Conservation (phyloP, 2,113 vertebrate genomes). For the Rhizomys pruinosus region DNA sequence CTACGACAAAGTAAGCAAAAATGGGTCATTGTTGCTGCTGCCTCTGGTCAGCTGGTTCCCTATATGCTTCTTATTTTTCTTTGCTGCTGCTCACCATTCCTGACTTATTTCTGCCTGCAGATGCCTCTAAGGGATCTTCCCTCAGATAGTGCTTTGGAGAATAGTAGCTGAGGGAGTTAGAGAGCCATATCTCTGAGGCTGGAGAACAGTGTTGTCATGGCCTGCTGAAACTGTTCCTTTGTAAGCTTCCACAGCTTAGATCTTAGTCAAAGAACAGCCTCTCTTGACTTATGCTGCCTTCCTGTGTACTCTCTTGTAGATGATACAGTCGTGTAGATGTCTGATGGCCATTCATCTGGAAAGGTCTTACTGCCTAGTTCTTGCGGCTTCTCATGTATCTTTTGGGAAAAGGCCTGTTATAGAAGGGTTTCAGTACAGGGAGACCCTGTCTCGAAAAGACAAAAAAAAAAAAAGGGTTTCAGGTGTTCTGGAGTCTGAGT, state of each 20-base stretch:
- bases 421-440: too few relatives aligned
- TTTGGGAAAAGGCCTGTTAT: constrained; percentile 23
- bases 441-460: too few relatives aligned
- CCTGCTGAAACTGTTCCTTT: background rate
- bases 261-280: background rate
- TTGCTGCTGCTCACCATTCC: constrained; percentile 62
- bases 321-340: background rate
- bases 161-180: background rate
- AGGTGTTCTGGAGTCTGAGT: background rate
- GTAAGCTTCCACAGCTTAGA: constrained; percentile 6
- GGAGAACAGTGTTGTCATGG: background rate
- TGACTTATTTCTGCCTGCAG: constrained; percentile 61
- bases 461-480: background rate
- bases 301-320: constrained; percentile 15
- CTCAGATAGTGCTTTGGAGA: constrained; percentile 30
- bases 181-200: background rate
- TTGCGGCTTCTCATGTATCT: constrained; percentile 45
- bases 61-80: constrained; percentile 74
- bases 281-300: background rate
- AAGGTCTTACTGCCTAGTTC: constrained; percentile 45
- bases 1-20: constrained; percentile 95
- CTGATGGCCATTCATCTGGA: background rate
- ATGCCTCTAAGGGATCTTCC: constrained; percentile 54
- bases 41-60: background rate
- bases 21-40: background rate